These are phyloP conservation scores for Megaptera novaeangliae DNA, from an alignment of 2,113 vertebrate species.

Conservation along the genomic window DNA sequence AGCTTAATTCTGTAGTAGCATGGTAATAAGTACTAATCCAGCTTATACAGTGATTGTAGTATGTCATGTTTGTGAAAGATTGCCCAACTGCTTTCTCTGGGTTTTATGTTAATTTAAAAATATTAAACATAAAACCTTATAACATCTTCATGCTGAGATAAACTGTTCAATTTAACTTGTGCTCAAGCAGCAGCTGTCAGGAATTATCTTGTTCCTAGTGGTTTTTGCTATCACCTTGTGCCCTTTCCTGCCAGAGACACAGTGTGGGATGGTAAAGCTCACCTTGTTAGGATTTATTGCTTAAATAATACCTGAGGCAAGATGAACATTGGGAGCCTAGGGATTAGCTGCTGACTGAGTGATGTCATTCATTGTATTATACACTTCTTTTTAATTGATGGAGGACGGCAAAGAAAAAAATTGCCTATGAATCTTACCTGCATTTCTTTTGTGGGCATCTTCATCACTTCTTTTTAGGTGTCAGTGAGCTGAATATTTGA, in stretches of 20 bases:
- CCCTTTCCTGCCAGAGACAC: slow-evolving; percentile 79
- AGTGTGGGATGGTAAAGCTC: slow-evolving; percentile 77
- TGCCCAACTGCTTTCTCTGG: slow-evolving; percentile 84
- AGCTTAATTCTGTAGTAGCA: slow-evolving; percentile 85
- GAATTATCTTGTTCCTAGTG: slow-evolving; percentile 81
- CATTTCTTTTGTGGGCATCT: slow-evolving; percentile 54
- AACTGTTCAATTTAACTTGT: slow-evolving; percentile 86
- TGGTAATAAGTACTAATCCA: slow-evolving; percentile 87
- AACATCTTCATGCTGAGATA: slow-evolving; percentile 86
- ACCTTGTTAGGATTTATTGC: slow-evolving; percentile 84
- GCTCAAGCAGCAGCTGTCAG: slow-evolving; percentile 86
- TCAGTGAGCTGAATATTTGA: slow-evolving; percentile 47
- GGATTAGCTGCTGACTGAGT: slow-evolving; percentile 79
- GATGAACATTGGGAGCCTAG: slow-evolving; percentile 73
- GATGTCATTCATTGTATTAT: slow-evolving; percentile 67
- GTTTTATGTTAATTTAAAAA: slow-evolving; percentile 88
- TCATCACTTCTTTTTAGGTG: slow-evolving; percentile 46
- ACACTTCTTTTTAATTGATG: slow-evolving; percentile 61
- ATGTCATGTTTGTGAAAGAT: slow-evolving; percentile 86
- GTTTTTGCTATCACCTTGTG: slow-evolving; percentile 82
- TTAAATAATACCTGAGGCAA: slow-evolving; percentile 82
- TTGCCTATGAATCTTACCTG: background rate
- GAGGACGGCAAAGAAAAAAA: background rate
- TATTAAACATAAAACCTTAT: slow-evolving; percentile 87
- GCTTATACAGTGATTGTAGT: slow-evolving; percentile 86